Evolutionary conservation across 2,888 invertebrate species (phyloP).

Genomic region (Cryptosula pallasiana): DNA sequence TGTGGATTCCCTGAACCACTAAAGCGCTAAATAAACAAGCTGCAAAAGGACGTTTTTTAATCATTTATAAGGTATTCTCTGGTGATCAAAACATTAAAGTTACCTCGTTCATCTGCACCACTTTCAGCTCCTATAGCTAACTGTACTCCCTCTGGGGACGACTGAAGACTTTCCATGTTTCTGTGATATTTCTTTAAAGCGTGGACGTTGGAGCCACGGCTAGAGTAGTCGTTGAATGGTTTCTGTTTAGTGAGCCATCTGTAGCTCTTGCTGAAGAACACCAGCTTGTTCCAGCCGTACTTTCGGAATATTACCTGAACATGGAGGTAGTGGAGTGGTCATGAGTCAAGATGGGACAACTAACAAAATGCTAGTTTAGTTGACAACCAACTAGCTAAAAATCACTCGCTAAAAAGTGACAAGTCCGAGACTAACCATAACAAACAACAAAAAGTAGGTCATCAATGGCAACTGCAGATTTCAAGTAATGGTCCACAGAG

Average conservation of each 20-base stretch:
- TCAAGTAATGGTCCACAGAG: too few species aligned
- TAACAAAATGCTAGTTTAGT: too few species aligned
- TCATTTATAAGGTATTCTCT: too few species aligned
- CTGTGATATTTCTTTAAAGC: slow-evolving; percentile 44
- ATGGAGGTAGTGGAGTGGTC: slow-evolving; percentile 24
- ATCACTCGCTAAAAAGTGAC: too few species aligned
- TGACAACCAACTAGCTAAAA: too few species aligned
- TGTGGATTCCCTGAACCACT: too few species aligned
- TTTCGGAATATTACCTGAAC: slow-evolving; percentile 48
- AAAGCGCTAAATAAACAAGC: too few species aligned
- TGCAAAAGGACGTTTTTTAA: too few species aligned
- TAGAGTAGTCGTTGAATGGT: slow-evolving; percentile 50
- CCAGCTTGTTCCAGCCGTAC: slow-evolving; percentile 48
- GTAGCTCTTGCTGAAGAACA: slow-evolving; percentile 43
- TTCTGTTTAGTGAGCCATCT: slow-evolving; percentile 37
- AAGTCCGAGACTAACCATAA: too few species aligned
- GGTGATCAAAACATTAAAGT: too few species aligned
- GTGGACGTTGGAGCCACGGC: slow-evolving; percentile 47
- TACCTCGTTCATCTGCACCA: background rate
- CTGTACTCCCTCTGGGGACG: slow-evolving; percentile 16
- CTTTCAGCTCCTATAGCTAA: background rate
- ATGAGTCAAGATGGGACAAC: background rate
- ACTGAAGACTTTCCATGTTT: slow-evolving; percentile 32
- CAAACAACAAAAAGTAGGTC: too few species aligned
- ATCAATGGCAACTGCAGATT: too few species aligned